Conservation (phyloP, 37 sponge, comb jelly and placozoan genomes). For the Mnemiopsis leidyi region DNA sequence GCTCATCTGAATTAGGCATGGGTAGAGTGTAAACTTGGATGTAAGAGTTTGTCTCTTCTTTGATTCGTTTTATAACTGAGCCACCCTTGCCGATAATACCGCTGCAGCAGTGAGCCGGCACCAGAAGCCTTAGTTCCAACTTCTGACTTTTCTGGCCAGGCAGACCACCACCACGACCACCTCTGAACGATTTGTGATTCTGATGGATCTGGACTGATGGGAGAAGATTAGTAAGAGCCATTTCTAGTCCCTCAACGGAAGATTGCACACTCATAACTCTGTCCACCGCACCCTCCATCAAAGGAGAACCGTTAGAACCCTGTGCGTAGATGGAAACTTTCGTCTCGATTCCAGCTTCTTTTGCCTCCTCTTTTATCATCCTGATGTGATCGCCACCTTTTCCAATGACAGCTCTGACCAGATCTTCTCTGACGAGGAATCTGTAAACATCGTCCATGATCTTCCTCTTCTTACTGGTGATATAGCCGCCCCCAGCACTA, state of each 20-base stretch:
- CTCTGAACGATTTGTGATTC: neutral
- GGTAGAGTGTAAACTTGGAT: constrained; percentile 64
- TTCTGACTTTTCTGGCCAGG: constrained; percentile 9
- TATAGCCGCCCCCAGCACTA: neutral
- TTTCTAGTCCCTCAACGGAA: neutral
- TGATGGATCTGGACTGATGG: constrained; percentile 6
- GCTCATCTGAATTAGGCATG: constrained; percentile 15
- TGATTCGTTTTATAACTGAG: neutral
- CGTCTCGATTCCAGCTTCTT: constrained; percentile 24
- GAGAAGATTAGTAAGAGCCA: constrained; percentile 23
- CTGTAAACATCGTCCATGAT: constrained; percentile 63
- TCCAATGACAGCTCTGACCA: constrained; percentile 52
- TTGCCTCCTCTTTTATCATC: constrained; percentile 49
- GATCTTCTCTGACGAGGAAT: constrained; percentile 44
- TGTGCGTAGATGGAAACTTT: constrained; percentile 60
- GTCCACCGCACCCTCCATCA: constrained; percentile 61
- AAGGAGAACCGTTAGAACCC: neutral
- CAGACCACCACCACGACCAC: constrained; percentile 9
- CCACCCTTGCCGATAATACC: constrained; percentile 62
- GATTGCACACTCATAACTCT: constrained; percentile 64
- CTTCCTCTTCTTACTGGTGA: constrained; percentile 48
- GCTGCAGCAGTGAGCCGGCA: constrained; percentile 57
- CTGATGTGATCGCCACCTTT: constrained; percentile 57
- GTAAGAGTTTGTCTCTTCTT: constrained; percentile 52
- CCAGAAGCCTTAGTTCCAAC: constrained; percentile 18